phyloP scores from a whole-genome alignment of 1,140 invertebrate species.

The Leguminivora glycinivorella region DNA sequence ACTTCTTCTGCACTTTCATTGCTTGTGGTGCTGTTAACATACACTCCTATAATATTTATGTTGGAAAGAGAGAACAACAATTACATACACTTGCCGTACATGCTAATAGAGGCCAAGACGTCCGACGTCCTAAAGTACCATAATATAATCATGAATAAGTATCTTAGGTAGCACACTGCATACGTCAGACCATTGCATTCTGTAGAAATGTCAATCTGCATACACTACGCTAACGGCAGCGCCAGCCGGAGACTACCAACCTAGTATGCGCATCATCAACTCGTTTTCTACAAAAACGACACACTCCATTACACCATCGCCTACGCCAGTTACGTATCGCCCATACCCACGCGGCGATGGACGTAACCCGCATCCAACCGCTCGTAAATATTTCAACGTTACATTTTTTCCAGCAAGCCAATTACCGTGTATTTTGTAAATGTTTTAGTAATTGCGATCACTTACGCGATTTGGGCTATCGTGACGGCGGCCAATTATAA shows the following conservation, averaged over 20 bases:
- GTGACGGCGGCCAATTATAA: constrained; percentile 38
- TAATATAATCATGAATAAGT: too few species aligned
- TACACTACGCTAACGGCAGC: not conserved
- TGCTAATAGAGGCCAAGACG: too few species aligned
- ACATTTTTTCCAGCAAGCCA: constrained; percentile 29
- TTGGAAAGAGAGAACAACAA: too few species aligned
- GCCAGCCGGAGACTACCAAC: not conserved
- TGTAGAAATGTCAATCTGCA: too few species aligned
- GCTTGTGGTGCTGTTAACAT: too few species aligned
- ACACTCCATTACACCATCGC: not conserved
- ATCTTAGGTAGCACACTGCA: too few species aligned
- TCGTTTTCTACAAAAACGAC: not conserved
- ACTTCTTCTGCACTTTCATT: too few species aligned
- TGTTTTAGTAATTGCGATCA: constrained; percentile 35
- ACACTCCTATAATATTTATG: too few species aligned
- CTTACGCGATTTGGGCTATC: constrained; percentile 37
- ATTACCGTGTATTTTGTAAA: constrained; percentile 36
- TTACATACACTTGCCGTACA: too few species aligned
- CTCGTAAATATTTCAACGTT: constrained; percentile 17
- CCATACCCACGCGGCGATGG: not conserved
- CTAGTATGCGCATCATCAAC: not conserved
- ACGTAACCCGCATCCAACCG: not conserved
- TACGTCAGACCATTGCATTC: too few species aligned
- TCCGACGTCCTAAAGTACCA: too few species aligned
- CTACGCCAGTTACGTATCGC: not conserved